phyloP scores from a whole-genome alignment of 2,113 vertebrate genomes.

The Sardina pilchardus region DNA sequence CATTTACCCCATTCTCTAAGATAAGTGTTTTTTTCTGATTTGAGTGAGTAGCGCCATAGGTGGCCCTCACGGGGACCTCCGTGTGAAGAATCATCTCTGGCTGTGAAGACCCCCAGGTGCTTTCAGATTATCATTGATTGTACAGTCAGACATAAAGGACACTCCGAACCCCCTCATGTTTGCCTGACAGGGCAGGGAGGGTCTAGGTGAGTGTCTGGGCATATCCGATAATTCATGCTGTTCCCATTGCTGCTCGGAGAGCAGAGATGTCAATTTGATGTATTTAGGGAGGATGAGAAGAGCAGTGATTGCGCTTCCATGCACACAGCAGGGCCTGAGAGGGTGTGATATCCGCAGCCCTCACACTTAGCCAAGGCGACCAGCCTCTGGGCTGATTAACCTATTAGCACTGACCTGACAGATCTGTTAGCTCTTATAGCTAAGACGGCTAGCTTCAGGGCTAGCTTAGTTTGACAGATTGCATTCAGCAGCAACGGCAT shows the following conservation, averaged over 20 bases:
- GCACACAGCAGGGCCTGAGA: background rate
- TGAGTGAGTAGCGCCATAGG: background rate
- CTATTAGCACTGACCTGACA: background rate
- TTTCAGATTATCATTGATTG: background rate
- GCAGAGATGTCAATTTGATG: constrained; percentile 5
- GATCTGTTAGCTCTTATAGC: background rate
- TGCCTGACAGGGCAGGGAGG: background rate
- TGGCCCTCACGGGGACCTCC: background rate
- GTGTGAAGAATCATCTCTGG: background rate
- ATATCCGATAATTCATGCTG: constrained; percentile 13
- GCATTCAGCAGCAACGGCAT: background rate
- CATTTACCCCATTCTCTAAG: background rate
- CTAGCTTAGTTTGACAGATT: background rate
- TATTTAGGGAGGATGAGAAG: background rate
- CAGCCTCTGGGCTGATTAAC: background rate
- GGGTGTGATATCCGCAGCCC: background rate
- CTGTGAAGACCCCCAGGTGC: background rate
- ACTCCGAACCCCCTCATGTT: background rate
- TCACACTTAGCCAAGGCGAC: background rate
- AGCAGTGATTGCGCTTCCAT: background rate
- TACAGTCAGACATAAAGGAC: constrained; percentile 13
- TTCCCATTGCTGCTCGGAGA: background rate
- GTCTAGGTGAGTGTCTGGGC: background rate
- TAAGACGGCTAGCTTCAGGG: background rate
- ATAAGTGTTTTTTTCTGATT: background rate